phyloP scores from a whole-genome alignment of 2,113 vertebrate species.

The Scolopax mira region DNA sequence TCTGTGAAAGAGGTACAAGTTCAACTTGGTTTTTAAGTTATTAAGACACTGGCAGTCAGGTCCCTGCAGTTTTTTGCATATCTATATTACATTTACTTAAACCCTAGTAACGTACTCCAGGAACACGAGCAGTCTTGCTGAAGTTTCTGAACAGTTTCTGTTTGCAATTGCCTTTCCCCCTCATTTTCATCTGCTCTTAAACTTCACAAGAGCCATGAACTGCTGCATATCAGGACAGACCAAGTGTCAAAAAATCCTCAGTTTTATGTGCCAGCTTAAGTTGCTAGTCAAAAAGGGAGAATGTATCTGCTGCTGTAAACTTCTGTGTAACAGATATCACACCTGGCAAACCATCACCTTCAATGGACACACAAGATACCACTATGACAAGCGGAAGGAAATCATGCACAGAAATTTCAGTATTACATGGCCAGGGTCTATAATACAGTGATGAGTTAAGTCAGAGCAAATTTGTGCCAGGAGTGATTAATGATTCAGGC shows the following conservation, averaged over 20 bases:
- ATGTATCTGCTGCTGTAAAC: constrained; percentile 31
- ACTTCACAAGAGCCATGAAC: constrained; percentile 10
- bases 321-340: constrained; percentile 51
- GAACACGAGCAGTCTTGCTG: neutral
- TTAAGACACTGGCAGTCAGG: neutral
- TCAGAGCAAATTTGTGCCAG: constrained; percentile 26
- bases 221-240: neutral
- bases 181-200: neutral
- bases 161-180: neutral
- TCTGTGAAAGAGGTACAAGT: neutral
- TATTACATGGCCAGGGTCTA: constrained; percentile 65
- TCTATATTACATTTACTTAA: neutral
- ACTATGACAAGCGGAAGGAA: constrained; percentile 68
- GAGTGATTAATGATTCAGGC: constrained; percentile 23
- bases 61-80: neutral
- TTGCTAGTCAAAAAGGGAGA: constrained; percentile 42
- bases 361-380: constrained; percentile 64
- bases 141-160: neutral
- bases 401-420: constrained; percentile 74
- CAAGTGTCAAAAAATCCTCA: neutral
- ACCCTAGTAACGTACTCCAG: neutral
- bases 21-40: neutral
- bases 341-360: constrained; percentile 69
- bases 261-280: constrained; percentile 28
- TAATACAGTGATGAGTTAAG: constrained; percentile 65